phyloP scores from a whole-genome alignment of 1,140 invertebrate species.

The Magallana angulata region DNA sequence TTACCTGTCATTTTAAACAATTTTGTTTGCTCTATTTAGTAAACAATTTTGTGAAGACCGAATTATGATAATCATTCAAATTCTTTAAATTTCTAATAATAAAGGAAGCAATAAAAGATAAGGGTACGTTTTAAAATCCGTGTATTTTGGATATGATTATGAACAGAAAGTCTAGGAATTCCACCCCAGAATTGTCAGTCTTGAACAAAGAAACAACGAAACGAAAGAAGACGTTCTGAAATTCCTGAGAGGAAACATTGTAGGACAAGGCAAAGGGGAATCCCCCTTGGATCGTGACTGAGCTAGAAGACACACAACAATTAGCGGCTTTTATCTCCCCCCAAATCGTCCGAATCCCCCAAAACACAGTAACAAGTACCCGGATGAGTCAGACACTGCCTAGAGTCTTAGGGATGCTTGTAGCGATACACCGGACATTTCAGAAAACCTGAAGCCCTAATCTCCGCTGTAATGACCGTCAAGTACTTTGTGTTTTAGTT shows the following conservation, averaged over 20 bases:
- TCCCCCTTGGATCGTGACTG: not conserved
- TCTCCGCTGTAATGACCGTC: not conserved
- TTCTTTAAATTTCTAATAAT: too few relatives aligned
- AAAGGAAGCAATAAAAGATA: too few relatives aligned
- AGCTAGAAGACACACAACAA: not conserved
- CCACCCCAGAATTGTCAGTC: too few relatives aligned
- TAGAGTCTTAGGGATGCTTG: constrained; percentile 7
- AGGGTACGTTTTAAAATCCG: too few relatives aligned
- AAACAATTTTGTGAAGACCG: too few relatives aligned
- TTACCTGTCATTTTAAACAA: too few relatives aligned
- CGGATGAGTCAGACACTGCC: not conserved
- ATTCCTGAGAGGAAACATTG: not conserved
- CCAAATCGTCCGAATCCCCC: not conserved
- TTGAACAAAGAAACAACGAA: too few relatives aligned
- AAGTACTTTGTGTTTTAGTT: not conserved
- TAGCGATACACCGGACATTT: not conserved
- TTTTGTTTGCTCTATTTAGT: too few relatives aligned
- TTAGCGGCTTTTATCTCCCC: not conserved
- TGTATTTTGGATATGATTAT: too few relatives aligned
- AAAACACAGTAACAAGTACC: not conserved
- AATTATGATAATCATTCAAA: too few relatives aligned
- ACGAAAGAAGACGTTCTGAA: not conserved
- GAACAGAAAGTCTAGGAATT: too few relatives aligned
- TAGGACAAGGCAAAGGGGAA: not conserved
- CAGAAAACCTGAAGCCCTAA: not conserved